Evolutionary conservation across 1,140 invertebrate genomes (phyloP).

Genomic region (Drosophila burlai): DNA sequence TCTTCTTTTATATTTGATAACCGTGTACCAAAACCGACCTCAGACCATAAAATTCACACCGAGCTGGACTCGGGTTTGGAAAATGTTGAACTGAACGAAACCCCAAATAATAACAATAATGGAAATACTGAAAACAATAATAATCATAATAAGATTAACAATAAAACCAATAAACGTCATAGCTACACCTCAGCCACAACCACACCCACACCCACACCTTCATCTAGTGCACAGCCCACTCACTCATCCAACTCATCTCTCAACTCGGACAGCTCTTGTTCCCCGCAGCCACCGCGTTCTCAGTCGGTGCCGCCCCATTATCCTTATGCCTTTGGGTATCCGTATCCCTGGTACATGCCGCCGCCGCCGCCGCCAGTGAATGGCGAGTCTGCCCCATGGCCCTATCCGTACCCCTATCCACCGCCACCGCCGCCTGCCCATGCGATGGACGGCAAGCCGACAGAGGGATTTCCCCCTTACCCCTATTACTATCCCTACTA

Average conservation of each 20-base stretch:
- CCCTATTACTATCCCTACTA: slow-evolving; percentile 78
- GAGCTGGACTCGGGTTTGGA: slow-evolving; percentile 83
- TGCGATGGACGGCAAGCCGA: slow-evolving; percentile 46
- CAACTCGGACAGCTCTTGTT: slow-evolving; percentile 67
- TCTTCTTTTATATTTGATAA: slow-evolving; percentile 83
- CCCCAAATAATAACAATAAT: slow-evolving; percentile 69
- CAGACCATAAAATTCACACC: slow-evolving; percentile 82
- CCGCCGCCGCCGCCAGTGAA: slow-evolving; percentile 46
- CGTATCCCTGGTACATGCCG: slow-evolving; percentile 75
- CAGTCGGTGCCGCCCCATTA: slow-evolving; percentile 74
- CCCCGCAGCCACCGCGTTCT: slow-evolving; percentile 50
- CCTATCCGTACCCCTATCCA: slow-evolving; percentile 70
- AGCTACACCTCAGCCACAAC: slow-evolving; percentile 57
- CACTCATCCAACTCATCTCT: slow-evolving; percentile 80
- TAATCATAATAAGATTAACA: slow-evolving; percentile 73
- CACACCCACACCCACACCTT: slow-evolving; percentile 20
- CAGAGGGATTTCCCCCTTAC: slow-evolving; percentile 62
- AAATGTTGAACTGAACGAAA: slow-evolving; percentile 84
- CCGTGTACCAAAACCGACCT: slow-evolving; percentile 77
- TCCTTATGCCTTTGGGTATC: slow-evolving; percentile 75
- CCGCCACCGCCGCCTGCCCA: slow-evolving; percentile 56
- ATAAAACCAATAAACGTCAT: slow-evolving; percentile 68
- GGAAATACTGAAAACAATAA: slow-evolving; percentile 59
- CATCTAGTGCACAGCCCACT: slow-evolving; percentile 34
- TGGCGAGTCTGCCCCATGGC: slow-evolving; percentile 43